These are phyloP conservation scores for Diachasmimorpha longicaudata DNA, from an alignment of 1,140 invertebrate species.

Conservation along the genomic window DNA sequence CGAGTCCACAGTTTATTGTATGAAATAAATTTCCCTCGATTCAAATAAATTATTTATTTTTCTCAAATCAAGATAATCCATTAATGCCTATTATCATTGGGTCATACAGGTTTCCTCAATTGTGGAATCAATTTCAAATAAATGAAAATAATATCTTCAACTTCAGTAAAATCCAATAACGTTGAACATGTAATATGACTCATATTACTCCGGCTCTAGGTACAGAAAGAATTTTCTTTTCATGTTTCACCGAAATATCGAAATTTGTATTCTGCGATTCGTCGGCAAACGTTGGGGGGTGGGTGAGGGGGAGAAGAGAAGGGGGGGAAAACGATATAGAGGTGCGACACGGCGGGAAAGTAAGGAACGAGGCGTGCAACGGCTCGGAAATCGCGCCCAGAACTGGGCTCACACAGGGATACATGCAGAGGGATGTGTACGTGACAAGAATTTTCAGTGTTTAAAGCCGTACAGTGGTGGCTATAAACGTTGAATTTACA, in stretches of 20 bases:
- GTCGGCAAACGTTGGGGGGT: not conserved
- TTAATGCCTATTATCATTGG: too few species aligned
- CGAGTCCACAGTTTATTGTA: too few species aligned
- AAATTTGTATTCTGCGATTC: slow-evolving; percentile 31
- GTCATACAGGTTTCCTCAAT: too few species aligned
- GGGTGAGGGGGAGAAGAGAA: not conserved
- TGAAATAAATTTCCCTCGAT: too few species aligned
- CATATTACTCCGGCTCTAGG: too few species aligned
- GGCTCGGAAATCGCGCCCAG: slow-evolving; percentile 30
- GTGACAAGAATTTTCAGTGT: slow-evolving; percentile 28
- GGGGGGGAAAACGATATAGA: slow-evolving; percentile 22
- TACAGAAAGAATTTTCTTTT: too few species aligned
- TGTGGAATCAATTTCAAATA: too few species aligned
- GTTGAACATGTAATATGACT: too few species aligned
- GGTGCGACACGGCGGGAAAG: slow-evolving; percentile 4
- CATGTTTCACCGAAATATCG: slow-evolving; percentile 19
- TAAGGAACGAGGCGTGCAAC: slow-evolving; percentile 31
- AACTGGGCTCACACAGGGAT: slow-evolving; percentile 22
- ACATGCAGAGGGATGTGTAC: slow-evolving; percentile 17
- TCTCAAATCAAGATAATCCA: too few species aligned
- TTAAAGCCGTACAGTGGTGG: not conserved
- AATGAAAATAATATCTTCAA: not conserved
- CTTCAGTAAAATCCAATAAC: not conserved
- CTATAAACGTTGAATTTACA: slow-evolving; percentile 3
- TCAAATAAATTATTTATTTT: too few species aligned